phyloP scores from a whole-genome alignment of 2,797 vertebrate genomes.

The Sus cebifrons region DNA sequence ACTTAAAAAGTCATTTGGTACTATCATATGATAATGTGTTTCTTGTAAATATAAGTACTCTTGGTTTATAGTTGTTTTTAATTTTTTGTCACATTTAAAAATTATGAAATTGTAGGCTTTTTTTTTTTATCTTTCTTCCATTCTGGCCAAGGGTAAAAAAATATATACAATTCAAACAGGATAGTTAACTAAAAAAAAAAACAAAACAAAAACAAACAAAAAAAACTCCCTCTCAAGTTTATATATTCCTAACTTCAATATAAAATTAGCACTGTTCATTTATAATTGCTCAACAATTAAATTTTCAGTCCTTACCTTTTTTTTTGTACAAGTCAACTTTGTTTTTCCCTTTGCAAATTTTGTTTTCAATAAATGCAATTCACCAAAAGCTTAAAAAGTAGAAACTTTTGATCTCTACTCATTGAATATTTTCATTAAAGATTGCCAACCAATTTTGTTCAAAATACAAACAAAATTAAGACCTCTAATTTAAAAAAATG shows the following conservation, averaged over 20 bases:
- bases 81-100: neutral
- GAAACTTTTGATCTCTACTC: neutral
- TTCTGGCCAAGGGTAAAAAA: neutral
- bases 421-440: constrained; percentile 8
- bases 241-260: neutral
- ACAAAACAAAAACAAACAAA: no score
- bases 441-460: neutral
- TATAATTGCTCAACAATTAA: neutral
- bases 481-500: neutral
- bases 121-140: neutral
- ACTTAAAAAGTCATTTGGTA: neutral
- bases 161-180: neutral
- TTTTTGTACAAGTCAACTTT: neutral
- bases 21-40: neutral
- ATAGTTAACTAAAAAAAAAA: neutral
- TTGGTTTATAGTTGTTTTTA: constrained; percentile 4
- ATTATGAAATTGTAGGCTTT: neutral
- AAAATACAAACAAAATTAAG: constrained; percentile 29
- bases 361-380: neutral
- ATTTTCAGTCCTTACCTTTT: neutral
- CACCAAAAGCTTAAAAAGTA: neutral
- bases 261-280: neutral
- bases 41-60: neutral
- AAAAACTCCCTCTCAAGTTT: neutral
- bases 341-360: neutral